These are phyloP conservation scores for Sesia apiformis DNA, from an alignment of 2,888 invertebrate genomes.

Conservation along the genomic window DNA sequence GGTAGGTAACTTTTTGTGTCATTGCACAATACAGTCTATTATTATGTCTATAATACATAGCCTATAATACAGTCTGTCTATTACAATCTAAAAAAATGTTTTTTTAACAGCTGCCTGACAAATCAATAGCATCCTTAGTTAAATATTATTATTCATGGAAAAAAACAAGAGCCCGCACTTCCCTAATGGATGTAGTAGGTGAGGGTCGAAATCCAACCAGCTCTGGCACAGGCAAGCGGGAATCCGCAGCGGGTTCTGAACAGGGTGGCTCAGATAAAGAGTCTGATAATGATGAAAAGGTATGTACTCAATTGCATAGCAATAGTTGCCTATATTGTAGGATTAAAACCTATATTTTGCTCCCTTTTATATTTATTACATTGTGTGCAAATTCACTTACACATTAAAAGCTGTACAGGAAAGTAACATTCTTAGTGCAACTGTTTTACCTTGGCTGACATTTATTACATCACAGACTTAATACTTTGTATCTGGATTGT, in stretches of 20 bases:
- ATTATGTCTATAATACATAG: too few relatives aligned
- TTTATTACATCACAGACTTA: too few relatives aligned
- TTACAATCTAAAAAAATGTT: too few relatives aligned
- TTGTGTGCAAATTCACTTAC: conserved; percentile 13
- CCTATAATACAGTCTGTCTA: background rate
- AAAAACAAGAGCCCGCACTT: conserved; percentile 92
- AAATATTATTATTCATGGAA: conserved; percentile 99
- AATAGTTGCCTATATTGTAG: background rate
- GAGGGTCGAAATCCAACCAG: conserved; percentile 83
- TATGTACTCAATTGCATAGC: conserved; percentile 51
- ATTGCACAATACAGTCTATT: too few relatives aligned
- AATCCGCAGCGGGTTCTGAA: conserved; percentile 86
- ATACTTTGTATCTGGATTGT: conserved; percentile 59
- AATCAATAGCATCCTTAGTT: conserved; percentile 95
- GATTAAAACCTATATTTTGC: conserved; percentile 15
- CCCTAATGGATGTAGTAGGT: conserved; percentile 91
- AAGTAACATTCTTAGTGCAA: background rate
- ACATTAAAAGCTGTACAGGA: background rate
- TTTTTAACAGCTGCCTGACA: conserved; percentile 88
- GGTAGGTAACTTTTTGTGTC: too few relatives aligned
- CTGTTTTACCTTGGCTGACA: too few relatives aligned
- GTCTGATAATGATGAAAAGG: conserved; percentile 93
- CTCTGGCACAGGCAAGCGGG: conserved; percentile 76
- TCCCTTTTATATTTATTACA: conserved; percentile 20
- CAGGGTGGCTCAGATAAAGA: conserved; percentile 89